Evolutionary conservation across 2,113 vertebrate species (phyloP).

Genomic region (Larimichthys crocea): DNA sequence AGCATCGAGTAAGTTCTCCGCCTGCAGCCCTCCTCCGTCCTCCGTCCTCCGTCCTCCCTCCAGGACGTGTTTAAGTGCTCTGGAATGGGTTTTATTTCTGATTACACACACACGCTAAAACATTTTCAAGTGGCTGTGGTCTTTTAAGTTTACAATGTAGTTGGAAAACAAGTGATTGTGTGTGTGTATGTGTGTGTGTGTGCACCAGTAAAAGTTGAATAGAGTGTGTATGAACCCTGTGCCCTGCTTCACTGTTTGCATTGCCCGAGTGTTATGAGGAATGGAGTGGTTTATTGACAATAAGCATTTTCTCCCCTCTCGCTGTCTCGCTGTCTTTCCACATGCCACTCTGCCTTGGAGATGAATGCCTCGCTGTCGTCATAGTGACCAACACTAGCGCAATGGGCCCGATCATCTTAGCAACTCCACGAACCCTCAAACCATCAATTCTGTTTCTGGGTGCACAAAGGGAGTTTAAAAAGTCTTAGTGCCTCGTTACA

Average conservation of each 20-base stretch:
- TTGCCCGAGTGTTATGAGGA: constrained; percentile 60
- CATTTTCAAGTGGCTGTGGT: constrained; percentile 35
- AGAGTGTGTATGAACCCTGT: constrained; percentile 56
- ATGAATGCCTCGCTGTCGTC: constrained; percentile 65
- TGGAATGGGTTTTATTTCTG: constrained; percentile 35
- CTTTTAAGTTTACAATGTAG: constrained; percentile 56
- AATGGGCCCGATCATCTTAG: constrained; percentile 58
- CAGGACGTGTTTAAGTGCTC: constrained; percentile 30
- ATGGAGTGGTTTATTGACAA: constrained; percentile 68
- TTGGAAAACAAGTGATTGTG: constrained; percentile 39
- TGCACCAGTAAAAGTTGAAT: constrained; percentile 49
- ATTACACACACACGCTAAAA: constrained; percentile 48
- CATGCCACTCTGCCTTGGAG: constrained; percentile 48
- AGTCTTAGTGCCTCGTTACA: constrained; percentile 13
- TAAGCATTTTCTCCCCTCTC: constrained; percentile 48
- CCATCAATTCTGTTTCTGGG: constrained; percentile 30
- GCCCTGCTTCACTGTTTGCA: constrained; percentile 55
- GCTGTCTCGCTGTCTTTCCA: constrained; percentile 40
- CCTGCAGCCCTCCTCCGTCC: constrained; percentile 17
- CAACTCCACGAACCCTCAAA: constrained; percentile 52
- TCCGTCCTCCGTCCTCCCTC: constrained; percentile 4
- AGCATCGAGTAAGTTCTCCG: constrained; percentile 40
- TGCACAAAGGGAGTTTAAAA: constrained; percentile 8
- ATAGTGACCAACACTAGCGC: constrained; percentile 62
- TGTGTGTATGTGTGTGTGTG: no score